These are phyloP conservation scores for Eretmocerus hayati DNA, from an alignment of 2,888 invertebrate genomes.

Conservation along the genomic window DNA sequence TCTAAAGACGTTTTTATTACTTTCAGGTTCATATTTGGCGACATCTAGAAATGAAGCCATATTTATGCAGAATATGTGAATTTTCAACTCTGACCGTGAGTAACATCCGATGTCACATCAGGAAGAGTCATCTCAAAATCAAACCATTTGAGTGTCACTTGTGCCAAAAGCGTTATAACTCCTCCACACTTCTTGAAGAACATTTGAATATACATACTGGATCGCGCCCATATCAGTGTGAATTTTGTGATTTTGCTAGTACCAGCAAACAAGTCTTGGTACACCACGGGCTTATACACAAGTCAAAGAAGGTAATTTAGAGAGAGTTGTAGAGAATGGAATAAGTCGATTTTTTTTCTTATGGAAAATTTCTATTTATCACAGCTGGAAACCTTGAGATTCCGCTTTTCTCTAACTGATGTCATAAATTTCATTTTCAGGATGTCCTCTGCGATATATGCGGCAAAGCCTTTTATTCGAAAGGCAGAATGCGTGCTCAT, in stretches of 20 bases:
- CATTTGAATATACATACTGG: constrained; percentile 38
- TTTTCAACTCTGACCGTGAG: constrained; percentile 37
- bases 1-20: constrained; percentile 3
- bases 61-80: constrained; percentile 33
- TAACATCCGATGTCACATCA: constrained; percentile 37
- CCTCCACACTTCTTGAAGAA: constrained; percentile 33
- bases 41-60: constrained; percentile 38
- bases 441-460: constrained; percentile 34
- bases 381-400: too few relatives aligned
- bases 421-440: too few relatives aligned
- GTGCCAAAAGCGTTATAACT: constrained; percentile 33
- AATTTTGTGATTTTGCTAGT: constrained; percentile 31
- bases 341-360: background rate
- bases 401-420: too few relatives aligned
- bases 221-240: constrained; percentile 31
- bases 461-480: constrained; percentile 33
- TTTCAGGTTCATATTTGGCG: constrained; percentile 37
- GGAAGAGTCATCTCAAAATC: constrained; percentile 39
- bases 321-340: background rate
- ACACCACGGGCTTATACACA: constrained; percentile 35
- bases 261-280: constrained; percentile 34
- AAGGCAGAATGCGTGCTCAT: constrained; percentile 34
- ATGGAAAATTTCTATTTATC: background rate
- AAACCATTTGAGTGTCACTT: constrained; percentile 35
- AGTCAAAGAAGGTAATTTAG: constrained; percentile 30